Evolutionary conservation across 2,888 invertebrate species (phyloP).

Genomic region (Seira musarum): DNA sequence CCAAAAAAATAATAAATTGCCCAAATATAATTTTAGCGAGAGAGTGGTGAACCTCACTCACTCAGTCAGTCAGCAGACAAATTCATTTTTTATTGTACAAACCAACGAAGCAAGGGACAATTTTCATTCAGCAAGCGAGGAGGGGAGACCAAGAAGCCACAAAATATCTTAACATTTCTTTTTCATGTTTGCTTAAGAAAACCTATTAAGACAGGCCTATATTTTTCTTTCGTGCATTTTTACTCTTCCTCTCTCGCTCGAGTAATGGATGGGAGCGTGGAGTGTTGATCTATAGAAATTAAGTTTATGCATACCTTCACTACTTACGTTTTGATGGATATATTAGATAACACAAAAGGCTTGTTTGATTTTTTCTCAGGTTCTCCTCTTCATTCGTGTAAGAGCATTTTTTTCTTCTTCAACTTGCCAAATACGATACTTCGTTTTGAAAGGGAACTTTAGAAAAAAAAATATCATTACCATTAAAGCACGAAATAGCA

Average conservation of each 20-base stretch:
- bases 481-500: conserved; percentile 60
- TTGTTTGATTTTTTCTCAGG: too few relatives aligned
- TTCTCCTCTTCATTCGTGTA: too few relatives aligned
- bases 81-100: background rate
- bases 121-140: background rate
- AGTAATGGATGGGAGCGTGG: conserved; percentile 10
- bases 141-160: too few relatives aligned
- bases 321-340: conserved; percentile 38
- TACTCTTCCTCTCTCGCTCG: conserved; percentile 7
- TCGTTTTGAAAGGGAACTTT: background rate
- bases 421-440: background rate
- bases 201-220: conserved; percentile 36
- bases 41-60: background rate
- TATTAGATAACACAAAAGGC: conserved; percentile 24
- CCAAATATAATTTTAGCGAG: background rate
- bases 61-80: too few relatives aligned
- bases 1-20: background rate
- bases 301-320: background rate
- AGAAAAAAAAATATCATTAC: conserved; percentile 53
- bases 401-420: conserved; percentile 23
- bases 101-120: too few relatives aligned
- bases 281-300: conserved; percentile 1
- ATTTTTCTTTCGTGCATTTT: background rate
- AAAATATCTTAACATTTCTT: background rate
- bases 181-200: conserved; percentile 51